phyloP scores from a whole-genome alignment of 2,888 invertebrate species.

The Epinotia nisella region DNA sequence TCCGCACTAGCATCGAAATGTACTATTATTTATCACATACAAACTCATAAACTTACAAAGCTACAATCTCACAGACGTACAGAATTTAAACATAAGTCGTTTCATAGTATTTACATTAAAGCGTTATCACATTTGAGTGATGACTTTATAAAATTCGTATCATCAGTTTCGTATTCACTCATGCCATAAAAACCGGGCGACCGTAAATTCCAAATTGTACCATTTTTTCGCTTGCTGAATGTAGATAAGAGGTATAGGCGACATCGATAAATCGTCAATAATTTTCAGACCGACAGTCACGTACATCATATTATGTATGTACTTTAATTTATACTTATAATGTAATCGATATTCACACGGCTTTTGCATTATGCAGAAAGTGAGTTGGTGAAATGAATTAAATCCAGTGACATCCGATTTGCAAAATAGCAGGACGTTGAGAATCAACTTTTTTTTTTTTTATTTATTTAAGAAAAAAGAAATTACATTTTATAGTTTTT shows the following conservation, averaged over 20 bases:
- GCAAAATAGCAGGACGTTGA: no score
- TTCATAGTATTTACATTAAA: not conserved
- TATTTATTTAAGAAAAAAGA: no score
- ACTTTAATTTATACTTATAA: not conserved
- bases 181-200: not conserved
- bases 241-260: conserved; percentile 18
- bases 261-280: conserved; percentile 26
- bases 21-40: no score
- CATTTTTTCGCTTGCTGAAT: conserved; percentile 18
- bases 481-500: no score
- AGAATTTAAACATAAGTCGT: not conserved
- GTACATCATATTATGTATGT: no score
- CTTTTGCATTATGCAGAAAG: not conserved
- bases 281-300: conserved; percentile 7
- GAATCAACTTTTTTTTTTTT: no score
- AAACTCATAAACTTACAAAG: no score
- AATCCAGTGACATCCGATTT: no score
- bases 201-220: conserved; percentile 18
- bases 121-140: not conserved
- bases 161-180: not conserved
- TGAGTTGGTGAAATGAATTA: not conserved
- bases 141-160: not conserved
- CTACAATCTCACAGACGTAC: no score
- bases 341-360: conserved; percentile 3
- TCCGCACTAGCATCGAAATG: no score